Conservation (phyloP, 2,797 vertebrate species). For the Cyclopterus lumpus region DNA sequence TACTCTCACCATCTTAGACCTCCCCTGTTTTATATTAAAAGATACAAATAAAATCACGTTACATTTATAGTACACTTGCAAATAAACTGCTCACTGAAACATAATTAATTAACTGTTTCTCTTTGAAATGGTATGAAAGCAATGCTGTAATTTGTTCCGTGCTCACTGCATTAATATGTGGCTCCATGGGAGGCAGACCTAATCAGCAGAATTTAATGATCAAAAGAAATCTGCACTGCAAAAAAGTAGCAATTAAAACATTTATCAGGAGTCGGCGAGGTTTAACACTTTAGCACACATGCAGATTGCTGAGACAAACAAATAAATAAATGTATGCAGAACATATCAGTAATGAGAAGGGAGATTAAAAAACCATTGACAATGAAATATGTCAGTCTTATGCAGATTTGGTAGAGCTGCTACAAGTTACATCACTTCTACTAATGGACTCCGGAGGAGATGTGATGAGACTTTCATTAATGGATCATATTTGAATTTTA, state of each 20-base stretch:
- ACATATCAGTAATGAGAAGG: constrained; percentile 21
- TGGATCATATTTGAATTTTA: constrained; percentile 56
- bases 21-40: not conserved
- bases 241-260: constrained; percentile 51
- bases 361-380: constrained; percentile 19
- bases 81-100: constrained; percentile 14
- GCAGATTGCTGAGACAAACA: constrained; percentile 25
- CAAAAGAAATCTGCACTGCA: constrained; percentile 34
- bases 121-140: constrained; percentile 29
- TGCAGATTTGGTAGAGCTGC: constrained; percentile 46
- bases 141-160: constrained; percentile 16
- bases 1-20: constrained; percentile 23
- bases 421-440: constrained; percentile 57
- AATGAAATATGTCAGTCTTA: constrained; percentile 43
- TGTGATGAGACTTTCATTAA: constrained; percentile 51
- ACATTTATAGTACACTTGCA: constrained; percentile 10
- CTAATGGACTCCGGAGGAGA: constrained; percentile 47
- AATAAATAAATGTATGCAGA: constrained; percentile 1
- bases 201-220: constrained; percentile 50
- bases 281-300: constrained; percentile 31
- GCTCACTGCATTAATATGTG: constrained; percentile 36
- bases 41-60: constrained; percentile 10
- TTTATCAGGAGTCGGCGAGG: constrained; percentile 32
- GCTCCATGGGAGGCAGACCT: constrained; percentile 32
- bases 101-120: constrained; percentile 14